A percentile compares a stretch with the other conserved stretches of the same genome.
These are phyloP conservation scores for Phainopepla nitens DNA, from an alignment of 2,113 vertebrate genomes.

Conservation along the genomic window DNA sequence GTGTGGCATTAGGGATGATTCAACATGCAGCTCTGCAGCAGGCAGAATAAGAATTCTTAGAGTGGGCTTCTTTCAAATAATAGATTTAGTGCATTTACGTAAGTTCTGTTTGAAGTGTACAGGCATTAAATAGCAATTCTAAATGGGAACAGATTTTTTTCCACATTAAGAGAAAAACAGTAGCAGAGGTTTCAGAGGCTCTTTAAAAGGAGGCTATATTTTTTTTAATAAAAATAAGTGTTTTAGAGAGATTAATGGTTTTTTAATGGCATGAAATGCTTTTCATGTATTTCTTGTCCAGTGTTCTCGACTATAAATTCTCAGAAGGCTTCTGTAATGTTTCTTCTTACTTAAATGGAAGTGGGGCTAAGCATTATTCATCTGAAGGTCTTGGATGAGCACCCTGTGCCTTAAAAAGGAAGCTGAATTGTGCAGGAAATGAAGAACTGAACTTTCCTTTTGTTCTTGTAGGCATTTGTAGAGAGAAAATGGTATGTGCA, in stretches of 20 bases:
- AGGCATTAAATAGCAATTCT: background rate
- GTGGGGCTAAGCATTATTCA: background rate
- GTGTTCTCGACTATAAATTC: background rate
- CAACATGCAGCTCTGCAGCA: background rate
- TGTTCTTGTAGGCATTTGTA: background rate
- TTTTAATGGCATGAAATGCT: background rate
- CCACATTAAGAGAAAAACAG: background rate
- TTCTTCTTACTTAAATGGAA: slow-evolving; percentile 1
- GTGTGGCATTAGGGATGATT: background rate
- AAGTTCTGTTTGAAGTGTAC: background rate
- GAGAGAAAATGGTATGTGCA: background rate
- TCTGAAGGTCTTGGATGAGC: background rate
- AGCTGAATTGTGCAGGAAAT: background rate
- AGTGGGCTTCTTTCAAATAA: background rate
- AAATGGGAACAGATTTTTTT: background rate
- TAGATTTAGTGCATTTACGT: background rate
- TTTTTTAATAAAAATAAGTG: background rate
- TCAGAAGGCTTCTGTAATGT: background rate
- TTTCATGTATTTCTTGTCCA: background rate
- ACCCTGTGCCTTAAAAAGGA: background rate
- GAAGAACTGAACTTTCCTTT: background rate
- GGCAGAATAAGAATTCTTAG: background rate
- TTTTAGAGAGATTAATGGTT: background rate
- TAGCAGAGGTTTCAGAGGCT: background rate
- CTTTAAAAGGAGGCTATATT: background rate